phyloP scores from a whole-genome alignment of 2,888 invertebrate genomes.

The Chelonus formosanus region DNA sequence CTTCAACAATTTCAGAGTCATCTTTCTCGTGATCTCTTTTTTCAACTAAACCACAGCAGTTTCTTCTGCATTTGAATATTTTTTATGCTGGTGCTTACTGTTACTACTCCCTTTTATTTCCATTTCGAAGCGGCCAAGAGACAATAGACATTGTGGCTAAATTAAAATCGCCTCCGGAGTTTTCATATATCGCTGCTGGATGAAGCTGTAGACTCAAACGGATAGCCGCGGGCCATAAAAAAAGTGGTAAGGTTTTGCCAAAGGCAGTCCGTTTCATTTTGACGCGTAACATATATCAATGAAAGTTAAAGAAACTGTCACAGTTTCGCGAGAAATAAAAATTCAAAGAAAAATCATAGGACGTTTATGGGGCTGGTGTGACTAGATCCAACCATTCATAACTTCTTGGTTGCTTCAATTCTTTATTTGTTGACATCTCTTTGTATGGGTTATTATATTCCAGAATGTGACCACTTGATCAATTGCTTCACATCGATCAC shows the following conservation, averaged over 20 bases:
- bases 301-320: neutral
- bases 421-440: no score
- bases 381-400: no score
- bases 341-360: no score
- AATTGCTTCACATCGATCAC: no score
- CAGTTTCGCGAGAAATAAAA: no score
- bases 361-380: no score
- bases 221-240: neutral
- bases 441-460: no score
- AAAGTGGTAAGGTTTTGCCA: slow-evolving; percentile 38
- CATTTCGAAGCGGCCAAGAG: slow-evolving; percentile 46
- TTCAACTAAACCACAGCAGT: no score
- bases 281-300: slow-evolving; percentile 25
- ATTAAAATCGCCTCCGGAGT: slow-evolving; percentile 65
- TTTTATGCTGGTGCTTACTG: slow-evolving; percentile 19
- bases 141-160: slow-evolving; percentile 65
- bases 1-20: neutral
- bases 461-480: no score
- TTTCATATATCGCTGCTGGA: slow-evolving; percentile 61
- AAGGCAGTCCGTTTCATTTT: slow-evolving; percentile 62
- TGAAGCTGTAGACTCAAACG: slow-evolving; percentile 38
- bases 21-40: no score
- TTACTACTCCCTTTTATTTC: slow-evolving; percentile 41
- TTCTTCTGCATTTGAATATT: slow-evolving; percentile 32
- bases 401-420: no score